Percentiles rank a stretch among this genome's conserved stretches.
phyloP scores from a whole-genome alignment of 2,888 invertebrate species.

The Pseudococcus jackbeardsleyi region DNA sequence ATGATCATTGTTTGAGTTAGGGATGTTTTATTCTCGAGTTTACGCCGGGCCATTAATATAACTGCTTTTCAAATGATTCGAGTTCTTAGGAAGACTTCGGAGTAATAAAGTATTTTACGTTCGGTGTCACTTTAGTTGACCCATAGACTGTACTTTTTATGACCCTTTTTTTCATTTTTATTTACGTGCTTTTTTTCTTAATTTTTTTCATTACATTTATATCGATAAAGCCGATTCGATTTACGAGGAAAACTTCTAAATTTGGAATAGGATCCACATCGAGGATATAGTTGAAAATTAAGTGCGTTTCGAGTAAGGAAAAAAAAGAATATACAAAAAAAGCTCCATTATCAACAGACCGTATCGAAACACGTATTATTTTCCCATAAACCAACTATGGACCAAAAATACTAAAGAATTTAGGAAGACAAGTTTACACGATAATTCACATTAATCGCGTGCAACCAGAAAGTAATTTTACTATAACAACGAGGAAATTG shows the following conservation, averaged over 20 bases:
- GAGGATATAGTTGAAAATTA: neutral
- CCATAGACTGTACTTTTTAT: conserved; percentile 5
- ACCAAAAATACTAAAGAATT: neutral
- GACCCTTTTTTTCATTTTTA: neutral
- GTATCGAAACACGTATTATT: neutral
- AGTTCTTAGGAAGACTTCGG: neutral
- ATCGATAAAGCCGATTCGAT: neutral
- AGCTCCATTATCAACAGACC: too few species aligned
- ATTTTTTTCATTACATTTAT: neutral
- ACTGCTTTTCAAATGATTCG: neutral
- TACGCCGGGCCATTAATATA: neutral
- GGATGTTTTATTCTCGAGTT: conserved; percentile 45
- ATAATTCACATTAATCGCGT: neutral
- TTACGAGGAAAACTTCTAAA: neutral
- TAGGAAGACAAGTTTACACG: neutral
- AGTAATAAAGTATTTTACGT: conserved; percentile 21
- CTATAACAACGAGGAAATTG: neutral
- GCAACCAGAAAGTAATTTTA: neutral
- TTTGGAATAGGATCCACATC: neutral
- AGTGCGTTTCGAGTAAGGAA: too few species aligned
- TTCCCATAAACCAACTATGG: neutral
- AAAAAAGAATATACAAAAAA: too few species aligned
- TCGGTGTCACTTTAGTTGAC: neutral
- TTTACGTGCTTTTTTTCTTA: neutral
- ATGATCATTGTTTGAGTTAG: conserved; percentile 32